A percentile compares a stretch with the other conserved stretches of the same genome.
These are phyloP conservation scores for Pangasianodon hypophthalmus DNA, from an alignment of 2,113 vertebrate species.

Conservation along the genomic window DNA sequence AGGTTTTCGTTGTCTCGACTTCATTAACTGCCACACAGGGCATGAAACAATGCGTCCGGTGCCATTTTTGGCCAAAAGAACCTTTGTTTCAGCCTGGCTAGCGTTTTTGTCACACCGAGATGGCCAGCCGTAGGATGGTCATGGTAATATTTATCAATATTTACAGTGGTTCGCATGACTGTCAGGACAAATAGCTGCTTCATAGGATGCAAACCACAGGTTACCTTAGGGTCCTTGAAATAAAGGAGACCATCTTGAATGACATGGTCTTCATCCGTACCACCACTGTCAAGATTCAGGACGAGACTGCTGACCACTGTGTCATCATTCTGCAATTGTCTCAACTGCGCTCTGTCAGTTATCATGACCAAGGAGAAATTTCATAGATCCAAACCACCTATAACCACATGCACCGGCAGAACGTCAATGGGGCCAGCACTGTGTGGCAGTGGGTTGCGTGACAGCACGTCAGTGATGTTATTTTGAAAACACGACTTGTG, in stretches of 20 bases:
- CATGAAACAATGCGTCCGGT: not conserved
- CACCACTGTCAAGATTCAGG: too few species aligned
- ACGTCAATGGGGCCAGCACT: not conserved
- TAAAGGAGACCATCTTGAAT: not conserved
- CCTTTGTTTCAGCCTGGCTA: not conserved
- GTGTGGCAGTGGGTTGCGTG: not conserved
- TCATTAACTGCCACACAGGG: not conserved
- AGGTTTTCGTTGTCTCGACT: slow-evolving; percentile 10
- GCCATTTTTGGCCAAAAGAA: not conserved
- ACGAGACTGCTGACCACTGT: not conserved
- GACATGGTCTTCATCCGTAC: not conserved
- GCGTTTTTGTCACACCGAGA: not conserved
- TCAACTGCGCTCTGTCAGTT: not conserved
- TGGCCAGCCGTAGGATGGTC: not conserved
- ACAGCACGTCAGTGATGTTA: not conserved
- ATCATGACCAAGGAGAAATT: not conserved
- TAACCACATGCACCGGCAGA: slow-evolving; percentile 3
- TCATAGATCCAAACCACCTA: not conserved
- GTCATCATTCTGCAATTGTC: slow-evolving; percentile 28
- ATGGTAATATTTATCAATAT: not conserved
- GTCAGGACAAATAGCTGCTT: not conserved
- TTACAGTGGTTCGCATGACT: too few species aligned
- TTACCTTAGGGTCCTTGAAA: not conserved
- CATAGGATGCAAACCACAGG: not conserved
- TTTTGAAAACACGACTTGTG: slow-evolving; percentile 4